phyloP scores from a whole-genome alignment of 2,113 vertebrate genomes.

The Chrysemys picta region DNA sequence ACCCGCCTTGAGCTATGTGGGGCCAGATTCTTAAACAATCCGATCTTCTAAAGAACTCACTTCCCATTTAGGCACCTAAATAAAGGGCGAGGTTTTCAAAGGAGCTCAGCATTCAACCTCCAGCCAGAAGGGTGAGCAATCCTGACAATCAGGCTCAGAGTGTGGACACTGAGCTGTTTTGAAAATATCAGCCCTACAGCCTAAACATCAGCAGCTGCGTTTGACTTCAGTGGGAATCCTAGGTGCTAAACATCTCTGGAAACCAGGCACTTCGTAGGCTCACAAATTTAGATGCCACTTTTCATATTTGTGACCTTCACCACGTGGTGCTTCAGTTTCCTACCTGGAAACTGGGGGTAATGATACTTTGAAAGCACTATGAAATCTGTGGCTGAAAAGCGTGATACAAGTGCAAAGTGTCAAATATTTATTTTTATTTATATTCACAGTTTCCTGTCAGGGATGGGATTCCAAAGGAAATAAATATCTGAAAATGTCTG shows the following conservation, averaged over 20 bases:
- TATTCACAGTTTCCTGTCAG: not conserved
- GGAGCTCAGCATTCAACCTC: not conserved
- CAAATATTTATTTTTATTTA: conserved; percentile 57
- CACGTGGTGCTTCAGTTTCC: not conserved
- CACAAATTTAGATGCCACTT: conserved; percentile 42
- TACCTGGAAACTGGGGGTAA: conserved; percentile 50
- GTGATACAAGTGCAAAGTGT: conserved; percentile 21
- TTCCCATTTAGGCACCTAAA: not conserved
- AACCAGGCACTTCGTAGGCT: not conserved
- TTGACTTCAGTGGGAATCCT: not conserved
- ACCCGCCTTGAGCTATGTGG: fast-evolving
- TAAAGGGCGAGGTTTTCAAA: not conserved
- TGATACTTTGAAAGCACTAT: conserved; percentile 6
- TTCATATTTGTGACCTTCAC: not conserved
- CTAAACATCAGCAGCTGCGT: not conserved
- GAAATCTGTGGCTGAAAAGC: conserved; percentile 54
- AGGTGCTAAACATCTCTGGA: not conserved
- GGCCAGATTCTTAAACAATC: not conserved
- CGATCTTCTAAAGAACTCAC: not conserved
- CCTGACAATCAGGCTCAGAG: not conserved
- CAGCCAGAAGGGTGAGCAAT: not conserved
- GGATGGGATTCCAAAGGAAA: conserved; percentile 63
- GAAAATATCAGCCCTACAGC: not conserved
- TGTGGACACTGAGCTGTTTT: not conserved
- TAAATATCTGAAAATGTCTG: not conserved